Evolutionary conservation across 1,140 invertebrate genomes (phyloP).

Genomic region (Kradibia gibbosae): DNA sequence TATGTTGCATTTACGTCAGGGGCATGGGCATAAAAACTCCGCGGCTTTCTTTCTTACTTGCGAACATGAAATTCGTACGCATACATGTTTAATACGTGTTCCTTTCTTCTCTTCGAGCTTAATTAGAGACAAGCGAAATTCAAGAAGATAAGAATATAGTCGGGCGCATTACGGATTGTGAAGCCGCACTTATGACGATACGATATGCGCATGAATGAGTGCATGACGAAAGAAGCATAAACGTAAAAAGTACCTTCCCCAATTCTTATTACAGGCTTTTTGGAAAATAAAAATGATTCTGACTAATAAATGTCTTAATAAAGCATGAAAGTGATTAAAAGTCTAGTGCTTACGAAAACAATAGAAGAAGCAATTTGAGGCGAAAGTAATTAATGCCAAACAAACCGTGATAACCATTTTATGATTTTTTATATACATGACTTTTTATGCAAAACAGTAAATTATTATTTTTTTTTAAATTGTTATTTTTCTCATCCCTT

Average conservation of each 20-base stretch:
- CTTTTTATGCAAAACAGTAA: neutral
- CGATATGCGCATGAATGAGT: neutral
- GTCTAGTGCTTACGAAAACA: neutral
- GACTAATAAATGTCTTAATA: constrained; percentile 17
- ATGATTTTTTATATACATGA: constrained; percentile 2
- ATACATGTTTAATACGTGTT: neutral
- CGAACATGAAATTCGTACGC: constrained; percentile 33
- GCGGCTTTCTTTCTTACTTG: constrained; percentile 30
- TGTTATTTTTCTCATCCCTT: too few relatives aligned
- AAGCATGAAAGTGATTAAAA: constrained; percentile 1
- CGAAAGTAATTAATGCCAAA: neutral
- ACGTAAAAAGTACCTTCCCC: neutral
- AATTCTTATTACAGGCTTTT: constrained; percentile 12
- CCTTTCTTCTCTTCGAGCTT: constrained; percentile 24
- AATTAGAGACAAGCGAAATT: constrained; percentile 26
- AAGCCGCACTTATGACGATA: neutral
- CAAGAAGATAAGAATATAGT: neutral
- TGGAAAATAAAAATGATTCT: neutral
- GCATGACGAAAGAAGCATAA: neutral
- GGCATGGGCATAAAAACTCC: constrained; percentile 36
- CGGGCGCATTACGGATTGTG: neutral
- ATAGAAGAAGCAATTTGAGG: neutral
- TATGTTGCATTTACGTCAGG: neutral
- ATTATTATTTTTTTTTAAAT: too few relatives aligned
- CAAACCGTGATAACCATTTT: neutral